These are phyloP conservation scores for Sebastes fasciatus DNA, from an alignment of 2,113 vertebrate species.

Conservation along the genomic window DNA sequence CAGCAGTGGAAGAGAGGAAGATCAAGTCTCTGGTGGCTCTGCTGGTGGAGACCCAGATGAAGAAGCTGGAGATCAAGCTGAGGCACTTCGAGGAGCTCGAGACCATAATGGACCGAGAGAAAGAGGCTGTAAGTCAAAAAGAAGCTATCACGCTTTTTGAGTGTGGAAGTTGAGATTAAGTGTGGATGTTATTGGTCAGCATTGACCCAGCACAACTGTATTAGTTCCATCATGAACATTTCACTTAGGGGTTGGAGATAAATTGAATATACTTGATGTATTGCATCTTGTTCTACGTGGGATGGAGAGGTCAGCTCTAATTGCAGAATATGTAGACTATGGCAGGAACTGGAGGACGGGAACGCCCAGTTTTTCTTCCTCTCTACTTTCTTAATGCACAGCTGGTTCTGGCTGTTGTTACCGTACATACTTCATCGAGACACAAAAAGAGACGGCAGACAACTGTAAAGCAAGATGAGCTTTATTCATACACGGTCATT, in stretches of 20 bases:
- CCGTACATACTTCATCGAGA: too few species aligned
- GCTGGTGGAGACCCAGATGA: slow-evolving; percentile 98
- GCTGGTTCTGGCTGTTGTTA: too few species aligned
- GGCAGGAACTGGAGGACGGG: too few species aligned
- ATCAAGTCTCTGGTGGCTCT: slow-evolving; percentile 98
- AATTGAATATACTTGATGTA: too few species aligned
- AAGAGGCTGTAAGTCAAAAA: slow-evolving; percentile 91
- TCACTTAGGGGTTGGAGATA: neutral
- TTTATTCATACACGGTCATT: too few species aligned
- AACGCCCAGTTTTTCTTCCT: too few species aligned
- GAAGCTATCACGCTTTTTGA: neutral
- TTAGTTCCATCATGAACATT: neutral
- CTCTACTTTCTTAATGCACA: too few species aligned
- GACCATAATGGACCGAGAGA: slow-evolving; percentile 98
- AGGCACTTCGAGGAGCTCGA: slow-evolving; percentile 98
- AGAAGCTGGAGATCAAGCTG: slow-evolving; percentile 98
- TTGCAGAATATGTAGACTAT: too few species aligned
- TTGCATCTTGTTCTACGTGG: too few species aligned
- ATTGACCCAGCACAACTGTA: neutral
- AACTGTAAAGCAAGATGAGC: too few species aligned
- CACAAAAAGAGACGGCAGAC: too few species aligned
- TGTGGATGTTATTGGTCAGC: neutral
- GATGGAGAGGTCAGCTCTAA: too few species aligned
- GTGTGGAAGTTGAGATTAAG: neutral
- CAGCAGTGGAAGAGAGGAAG: slow-evolving; percentile 96